Evolutionary conservation across 2,888 invertebrate genomes (phyloP).

Genomic region (Cryptosula pallasiana): DNA sequence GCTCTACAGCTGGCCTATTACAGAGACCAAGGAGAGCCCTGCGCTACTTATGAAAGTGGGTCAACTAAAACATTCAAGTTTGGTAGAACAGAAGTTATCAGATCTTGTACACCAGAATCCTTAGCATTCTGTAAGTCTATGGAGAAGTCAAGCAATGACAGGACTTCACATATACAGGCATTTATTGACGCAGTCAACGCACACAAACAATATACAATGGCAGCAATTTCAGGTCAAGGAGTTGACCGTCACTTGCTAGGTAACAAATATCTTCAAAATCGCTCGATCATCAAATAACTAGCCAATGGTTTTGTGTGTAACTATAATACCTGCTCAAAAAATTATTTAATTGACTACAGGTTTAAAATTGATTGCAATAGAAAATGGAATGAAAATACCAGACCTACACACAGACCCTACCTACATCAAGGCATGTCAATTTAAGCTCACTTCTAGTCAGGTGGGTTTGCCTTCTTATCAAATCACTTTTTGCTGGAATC

Average conservation of each 20-base stretch:
- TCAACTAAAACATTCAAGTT: constrained; percentile 75
- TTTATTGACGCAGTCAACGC: constrained; percentile 69
- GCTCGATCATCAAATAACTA: too few species aligned
- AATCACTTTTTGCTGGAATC: too few species aligned
- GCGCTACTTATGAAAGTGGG: constrained; percentile 87
- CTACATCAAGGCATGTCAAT: constrained; percentile 68
- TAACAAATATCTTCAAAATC: too few species aligned
- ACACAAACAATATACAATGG: constrained; percentile 75
- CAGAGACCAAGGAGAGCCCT: constrained; percentile 57
- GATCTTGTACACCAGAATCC: constrained; percentile 81
- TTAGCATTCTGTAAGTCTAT: constrained; percentile 71
- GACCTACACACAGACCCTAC: constrained; percentile 64
- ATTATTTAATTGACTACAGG: too few species aligned
- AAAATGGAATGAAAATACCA: constrained; percentile 70
- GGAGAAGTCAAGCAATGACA: constrained; percentile 45
- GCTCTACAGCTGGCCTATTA: constrained; percentile 43
- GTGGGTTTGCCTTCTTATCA: too few species aligned
- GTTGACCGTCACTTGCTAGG: constrained; percentile 86
- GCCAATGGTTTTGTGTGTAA: too few species aligned
- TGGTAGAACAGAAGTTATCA: constrained; percentile 89
- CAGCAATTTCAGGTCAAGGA: constrained; percentile 75
- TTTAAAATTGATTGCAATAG: constrained; percentile 73
- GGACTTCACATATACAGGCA: constrained; percentile 60
- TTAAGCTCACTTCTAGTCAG: constrained; percentile 84
- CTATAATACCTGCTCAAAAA: too few species aligned